Percentiles rank a stretch among this genome's conserved stretches.
These are phyloP conservation scores for Hedychridium roseum DNA, from an alignment of 2,888 invertebrate species.

Conservation along the genomic window DNA sequence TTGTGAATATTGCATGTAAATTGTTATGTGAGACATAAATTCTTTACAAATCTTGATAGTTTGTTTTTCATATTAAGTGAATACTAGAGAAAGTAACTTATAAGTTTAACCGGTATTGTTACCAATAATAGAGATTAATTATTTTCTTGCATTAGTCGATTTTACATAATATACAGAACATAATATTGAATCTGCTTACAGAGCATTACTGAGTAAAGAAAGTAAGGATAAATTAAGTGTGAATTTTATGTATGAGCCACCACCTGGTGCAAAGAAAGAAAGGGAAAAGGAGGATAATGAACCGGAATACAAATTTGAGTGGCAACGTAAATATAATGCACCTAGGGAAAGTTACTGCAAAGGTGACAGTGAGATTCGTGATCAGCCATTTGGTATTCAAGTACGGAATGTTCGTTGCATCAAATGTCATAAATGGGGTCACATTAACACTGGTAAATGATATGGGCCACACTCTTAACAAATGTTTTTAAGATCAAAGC, in stretches of 20 bases:
- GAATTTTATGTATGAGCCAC: slow-evolving; percentile 99
- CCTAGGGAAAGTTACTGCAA: slow-evolving; percentile 98
- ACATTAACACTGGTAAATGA: slow-evolving; percentile 84
- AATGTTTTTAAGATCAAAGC: no score
- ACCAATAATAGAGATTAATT: no score
- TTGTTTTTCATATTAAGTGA: no score
- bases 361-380: slow-evolving; percentile 95
- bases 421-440: slow-evolving; percentile 99
- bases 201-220: slow-evolving; percentile 95
- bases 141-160: no score
- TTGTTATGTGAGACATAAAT: no score
- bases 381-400: slow-evolving; percentile 98
- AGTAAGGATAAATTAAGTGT: slow-evolving; percentile 98
- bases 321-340: slow-evolving; percentile 99
- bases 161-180: no score
- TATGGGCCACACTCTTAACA: no score
- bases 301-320: slow-evolving; percentile 98
- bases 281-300: slow-evolving; percentile 91
- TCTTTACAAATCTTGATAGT: no score
- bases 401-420: slow-evolving; percentile 98
- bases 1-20: no score
- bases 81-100: no score
- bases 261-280: slow-evolving; percentile 94
- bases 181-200: no score
- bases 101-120: no score